Percentiles rank a stretch among this genome's conserved stretches.
These are phyloP conservation scores for Magallana gigas DNA, from an alignment of 1,140 invertebrate genomes.

Conservation along the genomic window DNA sequence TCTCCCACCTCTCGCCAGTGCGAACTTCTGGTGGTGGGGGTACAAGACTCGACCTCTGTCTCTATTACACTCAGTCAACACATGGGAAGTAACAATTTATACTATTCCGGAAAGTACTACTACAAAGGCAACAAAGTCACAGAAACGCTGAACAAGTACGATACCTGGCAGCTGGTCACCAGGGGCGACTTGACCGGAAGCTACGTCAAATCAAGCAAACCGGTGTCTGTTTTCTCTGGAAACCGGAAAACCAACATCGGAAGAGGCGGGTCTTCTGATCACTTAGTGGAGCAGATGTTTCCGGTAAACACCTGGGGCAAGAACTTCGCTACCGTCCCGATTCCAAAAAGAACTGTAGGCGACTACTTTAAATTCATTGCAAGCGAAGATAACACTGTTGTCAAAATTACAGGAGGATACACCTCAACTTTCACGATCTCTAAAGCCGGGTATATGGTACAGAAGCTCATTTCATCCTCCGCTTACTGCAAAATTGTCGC, in stretches of 20 bases:
- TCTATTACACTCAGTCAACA: slow-evolving; percentile 36
- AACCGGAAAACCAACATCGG: slow-evolving; percentile 61
- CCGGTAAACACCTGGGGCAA: slow-evolving; percentile 68
- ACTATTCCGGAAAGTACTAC: slow-evolving; percentile 48
- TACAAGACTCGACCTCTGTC: slow-evolving; percentile 55
- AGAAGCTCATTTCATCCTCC: slow-evolving; percentile 42
- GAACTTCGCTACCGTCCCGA: slow-evolving; percentile 61
- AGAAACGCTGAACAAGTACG: slow-evolving; percentile 58
- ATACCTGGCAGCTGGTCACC: slow-evolving; percentile 62
- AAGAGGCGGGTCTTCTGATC: slow-evolving; percentile 56
- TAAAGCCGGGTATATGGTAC: slow-evolving; percentile 24
- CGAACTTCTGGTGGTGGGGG: slow-evolving; percentile 47
- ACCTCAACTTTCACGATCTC: slow-evolving; percentile 21
- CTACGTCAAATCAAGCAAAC: slow-evolving; percentile 59
- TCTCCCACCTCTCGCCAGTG: slow-evolving; percentile 29
- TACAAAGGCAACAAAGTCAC: slow-evolving; percentile 53
- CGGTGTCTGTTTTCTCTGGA: slow-evolving; percentile 65
- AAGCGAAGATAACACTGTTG: slow-evolving; percentile 55
- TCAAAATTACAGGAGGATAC: slow-evolving; percentile 44
- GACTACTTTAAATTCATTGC: slow-evolving; percentile 67
- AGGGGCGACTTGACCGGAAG: slow-evolving; percentile 66
- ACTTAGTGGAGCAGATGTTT: slow-evolving; percentile 68
- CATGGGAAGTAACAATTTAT: slow-evolving; percentile 52
- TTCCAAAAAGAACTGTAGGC: slow-evolving; percentile 59
- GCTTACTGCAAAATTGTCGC: slow-evolving; percentile 39